Percentiles rank a stretch among this genome's conserved stretches.
phyloP scores from a whole-genome alignment of 2,888 invertebrate species.

The Folsomia manolachei region DNA sequence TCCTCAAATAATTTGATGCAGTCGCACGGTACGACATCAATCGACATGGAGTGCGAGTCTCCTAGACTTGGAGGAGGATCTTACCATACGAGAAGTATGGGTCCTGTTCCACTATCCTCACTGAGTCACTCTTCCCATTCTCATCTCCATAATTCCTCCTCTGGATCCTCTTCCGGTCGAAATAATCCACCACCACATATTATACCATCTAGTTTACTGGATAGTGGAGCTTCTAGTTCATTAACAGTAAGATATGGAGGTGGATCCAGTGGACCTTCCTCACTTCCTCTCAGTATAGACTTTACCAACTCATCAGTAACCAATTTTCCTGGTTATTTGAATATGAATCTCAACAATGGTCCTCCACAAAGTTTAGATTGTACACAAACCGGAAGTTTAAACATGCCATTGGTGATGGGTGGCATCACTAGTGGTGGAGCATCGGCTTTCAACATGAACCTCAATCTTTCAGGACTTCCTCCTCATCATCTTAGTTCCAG shows the following conservation, averaged over 20 bases:
- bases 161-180: slow-evolving; percentile 27
- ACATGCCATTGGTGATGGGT: slow-evolving; percentile 53
- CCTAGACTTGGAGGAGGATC: slow-evolving; percentile 54
- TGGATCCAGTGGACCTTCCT: slow-evolving; percentile 48
- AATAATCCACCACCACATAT: slow-evolving; percentile 45
- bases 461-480: slow-evolving; percentile 35
- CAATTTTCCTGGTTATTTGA: slow-evolving; percentile 54
- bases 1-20: slow-evolving; percentile 12
- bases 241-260: slow-evolving; percentile 44
- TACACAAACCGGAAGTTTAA: slow-evolving; percentile 55
- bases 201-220: slow-evolving; percentile 42
- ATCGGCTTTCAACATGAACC: slow-evolving; percentile 48
- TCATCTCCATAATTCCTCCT: slow-evolving; percentile 43
- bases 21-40: slow-evolving; percentile 45
- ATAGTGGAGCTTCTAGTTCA: slow-evolving; percentile 42
- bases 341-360: slow-evolving; percentile 51
- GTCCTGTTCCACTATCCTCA: slow-evolving; percentile 40
- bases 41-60: slow-evolving; percentile 77
- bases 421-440: slow-evolving; percentile 43
- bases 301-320: slow-evolving; percentile 56
- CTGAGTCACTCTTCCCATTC: slow-evolving; percentile 46
- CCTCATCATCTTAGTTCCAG: slow-evolving; percentile 31
- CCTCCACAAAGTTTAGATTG: slow-evolving; percentile 53
- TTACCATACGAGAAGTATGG: slow-evolving; percentile 48
- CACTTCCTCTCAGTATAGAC: slow-evolving; percentile 55